Base-by-base conservation (phyloP, 2,888 invertebrate genomes). In the Nesidiocoris tenuis region DNA sequence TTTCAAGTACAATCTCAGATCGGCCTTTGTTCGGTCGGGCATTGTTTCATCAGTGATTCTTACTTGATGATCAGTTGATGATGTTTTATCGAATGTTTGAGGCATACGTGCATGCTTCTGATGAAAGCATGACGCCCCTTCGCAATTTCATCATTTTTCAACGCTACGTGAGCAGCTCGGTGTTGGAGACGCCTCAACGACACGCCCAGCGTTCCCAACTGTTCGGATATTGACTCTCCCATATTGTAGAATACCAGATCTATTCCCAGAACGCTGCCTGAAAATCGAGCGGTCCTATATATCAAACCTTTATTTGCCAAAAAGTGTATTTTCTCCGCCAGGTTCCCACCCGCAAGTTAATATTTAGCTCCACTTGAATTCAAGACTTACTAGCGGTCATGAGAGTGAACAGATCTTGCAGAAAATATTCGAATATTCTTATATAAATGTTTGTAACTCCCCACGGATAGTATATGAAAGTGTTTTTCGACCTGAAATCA, bases 11-110 rank as follows among this genome's bases (percentile, higher is more conserved):
- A n/a, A n/a, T n/a, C n/a, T n/a, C n/a, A n/a, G n/a, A n/a, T n/a
- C n/a, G n/a, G n/a, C n/a, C n/a, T n/a, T n/a, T n/a, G n/a, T n/a
- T n/a, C n/a, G n/a, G n/a, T n/a, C n/a, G 21, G 1, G 1, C 23
- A 64, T 1, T 9, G 16, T 12, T 0, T 21, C 19, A 2, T 9
- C 9, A 1, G 21, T n/a, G 17, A 55, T 9, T 56, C 68, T 55
- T 56, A 70, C 70, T 19, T 57, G 17, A 57, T 59, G 1, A 70
- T 59, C 2, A 57, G 0, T 24, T 70, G 70, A 23, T 70, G 70
- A 17, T 70, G 70, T 59, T 70, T 70, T 56, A 70, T 57, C 1
- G 70, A 70, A 57, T 70, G 70, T 5, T 24, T 56, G n/a, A 70
- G 19, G 24, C 70, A 70, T 9, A 1, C 2, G 1, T 18, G 24